These are phyloP conservation scores for Artemia franciscana DNA, from an alignment of 1,140 invertebrate species.

Conservation along the genomic window DNA sequence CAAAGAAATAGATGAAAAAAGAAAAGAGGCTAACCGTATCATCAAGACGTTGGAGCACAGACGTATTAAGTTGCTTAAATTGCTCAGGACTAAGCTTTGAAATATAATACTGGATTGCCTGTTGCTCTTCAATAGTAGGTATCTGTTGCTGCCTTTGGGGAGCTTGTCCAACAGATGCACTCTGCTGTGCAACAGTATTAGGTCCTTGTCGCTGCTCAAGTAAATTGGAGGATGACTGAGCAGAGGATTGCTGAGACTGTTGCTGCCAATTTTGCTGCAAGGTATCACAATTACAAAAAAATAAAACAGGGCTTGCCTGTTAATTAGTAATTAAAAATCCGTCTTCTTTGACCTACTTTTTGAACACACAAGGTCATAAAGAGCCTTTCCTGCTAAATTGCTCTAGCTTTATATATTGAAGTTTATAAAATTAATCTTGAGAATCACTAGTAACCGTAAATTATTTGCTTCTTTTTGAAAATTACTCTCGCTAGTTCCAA, in stretches of 20 bases:
- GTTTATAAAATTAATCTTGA: neutral
- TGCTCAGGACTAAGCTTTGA: neutral
- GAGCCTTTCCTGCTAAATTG: neutral
- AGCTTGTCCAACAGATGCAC: neutral
- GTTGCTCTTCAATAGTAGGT: neutral
- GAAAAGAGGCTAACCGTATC: neutral
- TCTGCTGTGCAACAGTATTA: neutral
- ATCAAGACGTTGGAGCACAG: neutral
- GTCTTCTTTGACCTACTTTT: neutral
- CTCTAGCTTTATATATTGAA: neutral
- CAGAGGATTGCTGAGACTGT: neutral
- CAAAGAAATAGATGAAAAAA: neutral
- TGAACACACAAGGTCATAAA: neutral
- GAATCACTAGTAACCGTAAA: no score
- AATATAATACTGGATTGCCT: neutral
- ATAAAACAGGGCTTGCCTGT: neutral
- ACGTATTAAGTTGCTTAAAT: neutral
- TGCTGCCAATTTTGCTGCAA: neutral
- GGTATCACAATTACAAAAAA: neutral
- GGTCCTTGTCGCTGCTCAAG: neutral
- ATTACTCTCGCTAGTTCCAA: no score
- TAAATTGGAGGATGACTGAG: neutral
- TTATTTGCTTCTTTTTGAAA: no score
- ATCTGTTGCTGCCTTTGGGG: neutral
- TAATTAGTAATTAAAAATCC: neutral